Evolutionary conservation across 2,888 invertebrate genomes (phyloP), one percentile per base, ranked within the genome.

Genomic region (Itoplectis maculator): DNA sequence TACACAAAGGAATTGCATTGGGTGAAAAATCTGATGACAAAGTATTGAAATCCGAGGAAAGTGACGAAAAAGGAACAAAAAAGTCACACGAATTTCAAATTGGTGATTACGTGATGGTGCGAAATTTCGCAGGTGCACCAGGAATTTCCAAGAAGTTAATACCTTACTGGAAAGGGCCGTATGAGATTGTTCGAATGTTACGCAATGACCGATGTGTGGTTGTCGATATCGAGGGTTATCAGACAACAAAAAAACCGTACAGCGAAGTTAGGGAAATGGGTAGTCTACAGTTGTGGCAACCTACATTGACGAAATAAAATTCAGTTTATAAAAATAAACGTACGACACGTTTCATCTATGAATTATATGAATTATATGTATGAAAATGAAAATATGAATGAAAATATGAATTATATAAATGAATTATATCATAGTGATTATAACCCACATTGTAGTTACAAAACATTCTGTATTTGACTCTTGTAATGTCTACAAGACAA

Each of bases 101-200:
- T 1, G 47, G 54, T 23, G 54, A 54, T 54, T 54, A 54, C 11
- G 54, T 54, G 2, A 54, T 54, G 54, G 23, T 23, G 8, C 54
- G 54, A 11, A 23, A 9, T 11, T 54, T 20, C 54, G 54, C 23
- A 54, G 23, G 54, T 11, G 11, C 8, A 11, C 23, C 54, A 20
- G 11, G 13, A 23, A 54, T 23, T 23, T 54, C 54, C 8, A 23
- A 23, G 11, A 20, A 11, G 23, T 23, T 23, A 2, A 23, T 54
- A 23, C 54, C 54, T 2, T 23, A 23, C 9, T 54, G 23, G 23
- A 54, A 20, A 11, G 54, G 54, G 8, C 54, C 54, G 0, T 54
- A 2, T 20, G 54, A 54, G 23, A 23, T 54, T 11, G 23, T 54
- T 23, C 54, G 54, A 23, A 23, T 0, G 20, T 54, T 54, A 20